These are phyloP conservation scores for Piscicola geometra DNA, from an alignment of 2,888 invertebrate genomes.

Conservation along the genomic window DNA sequence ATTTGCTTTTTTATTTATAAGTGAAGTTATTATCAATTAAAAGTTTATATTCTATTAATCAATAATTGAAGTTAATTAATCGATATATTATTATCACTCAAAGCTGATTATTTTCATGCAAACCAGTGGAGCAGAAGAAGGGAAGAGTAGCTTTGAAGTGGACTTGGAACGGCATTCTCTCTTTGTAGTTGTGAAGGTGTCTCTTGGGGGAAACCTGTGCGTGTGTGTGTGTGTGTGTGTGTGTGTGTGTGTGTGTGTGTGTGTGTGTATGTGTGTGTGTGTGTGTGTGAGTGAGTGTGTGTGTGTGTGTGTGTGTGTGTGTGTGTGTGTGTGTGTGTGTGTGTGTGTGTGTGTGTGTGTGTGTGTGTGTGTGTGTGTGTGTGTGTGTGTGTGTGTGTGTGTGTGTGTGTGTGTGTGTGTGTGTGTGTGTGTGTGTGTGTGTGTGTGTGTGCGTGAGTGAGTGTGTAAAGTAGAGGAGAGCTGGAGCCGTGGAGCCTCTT, in stretches of 20 bases:
- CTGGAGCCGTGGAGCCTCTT: too few relatives aligned
- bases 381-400: constrained; percentile 41
- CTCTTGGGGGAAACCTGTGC: background rate
- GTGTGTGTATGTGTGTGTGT: constrained; percentile 21
- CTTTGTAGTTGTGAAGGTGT: constrained; percentile 14
- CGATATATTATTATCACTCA: too few relatives aligned
- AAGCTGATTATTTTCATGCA: too few relatives aligned
- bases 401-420: constrained; percentile 39
- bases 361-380: constrained; percentile 41
- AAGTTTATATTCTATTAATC: too few relatives aligned
- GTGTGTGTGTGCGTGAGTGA: constrained; percentile 37
- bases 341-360: constrained; percentile 42
- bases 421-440: constrained; percentile 39
- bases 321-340: constrained; percentile 19
- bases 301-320: constrained; percentile 19
- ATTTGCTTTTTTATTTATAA: too few relatives aligned
- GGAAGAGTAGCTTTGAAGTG: too few relatives aligned
- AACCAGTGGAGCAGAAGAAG: too few relatives aligned
- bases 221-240: constrained; percentile 27
- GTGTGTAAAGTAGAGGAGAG: too few relatives aligned
- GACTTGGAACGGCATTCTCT: too few relatives aligned
- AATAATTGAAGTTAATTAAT: too few relatives aligned
- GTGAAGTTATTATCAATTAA: too few relatives aligned
- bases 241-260: constrained; percentile 28
- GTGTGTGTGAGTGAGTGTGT: constrained; percentile 14